Base-by-base conservation (phyloP, 1,140 invertebrate genomes). In the Tetragnatha versicolor region DNA sequence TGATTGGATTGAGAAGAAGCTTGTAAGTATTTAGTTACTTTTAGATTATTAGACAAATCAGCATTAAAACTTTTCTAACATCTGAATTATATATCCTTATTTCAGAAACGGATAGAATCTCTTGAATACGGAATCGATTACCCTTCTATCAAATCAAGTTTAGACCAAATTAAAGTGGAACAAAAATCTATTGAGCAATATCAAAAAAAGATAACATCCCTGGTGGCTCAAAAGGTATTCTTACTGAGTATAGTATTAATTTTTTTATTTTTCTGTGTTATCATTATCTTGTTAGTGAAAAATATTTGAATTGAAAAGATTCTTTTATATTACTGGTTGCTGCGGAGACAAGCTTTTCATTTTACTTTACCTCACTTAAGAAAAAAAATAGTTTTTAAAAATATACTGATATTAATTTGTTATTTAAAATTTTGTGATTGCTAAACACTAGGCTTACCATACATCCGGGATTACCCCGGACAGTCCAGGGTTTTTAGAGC, bases 81-180 rank as follows among this genome's bases (percentile, higher is more conserved):
- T n/a, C 17, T 37, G 2, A 53, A 35, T 70, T 53, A 0, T 20
- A 29, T 72, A 12, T 22, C 17, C 6, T n/a, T 53, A 42, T 75
- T 76, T 29, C 27, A 80, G 79, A 96, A 96, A 90, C 92, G 94
- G 84, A 84, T 99, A 9, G 92, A 96, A 82, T 92, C 94, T 82
- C 91, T 93, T 20, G 95, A 98, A 76, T 98, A 95, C 86, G 95
- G 95, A n/a, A 93, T 92, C 47, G 97, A 99, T 86, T 85, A 98
- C 78, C 91, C 92, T 2, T 91, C 92, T 17, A 92, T 98, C 14
- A 93, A 97, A 86, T 90, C 91, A 80, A 93, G 96, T 85, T 88
- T 96, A 37, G 93, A 97, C 83, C 90, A 91, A 81, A 96, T 98
- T 84, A 93, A 95, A 82, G 88, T 92, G 63, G 96, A 98, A 84